Evolutionary conservation across 2,888 invertebrate species (phyloP), one percentile per base, ranked within the genome.

Genomic region (Nasonovia ribisnigri): DNA sequence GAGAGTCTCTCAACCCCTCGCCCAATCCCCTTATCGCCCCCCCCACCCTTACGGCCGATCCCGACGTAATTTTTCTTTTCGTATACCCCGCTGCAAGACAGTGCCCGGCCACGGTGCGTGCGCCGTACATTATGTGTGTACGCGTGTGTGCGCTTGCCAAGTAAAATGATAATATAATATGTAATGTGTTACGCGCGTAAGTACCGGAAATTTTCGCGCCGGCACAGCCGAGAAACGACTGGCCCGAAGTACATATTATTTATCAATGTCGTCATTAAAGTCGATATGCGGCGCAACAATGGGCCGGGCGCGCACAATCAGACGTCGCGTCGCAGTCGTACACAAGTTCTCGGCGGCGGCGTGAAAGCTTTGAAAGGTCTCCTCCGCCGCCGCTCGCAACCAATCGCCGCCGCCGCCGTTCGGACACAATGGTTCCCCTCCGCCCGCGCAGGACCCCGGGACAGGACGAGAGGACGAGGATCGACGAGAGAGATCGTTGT

Each of bases 231-330:
- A 46, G 46, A 42, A 92, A 67, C 67, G 91, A 29, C 36, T 24
- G n/a, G 57, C 36, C 11, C 43, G 42, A 42, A 51, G 77, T 29
- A 84, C n/a, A n/a, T 67, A 92, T 92, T 88, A 92, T 92, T 92
- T 92, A 92, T 92, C 92, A 92, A 92, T 51, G 92, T 92, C 92
- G 92, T 92, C 92, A 42, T 92, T 92, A 88, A 92, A 88, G 46
- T 54, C 84, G 51, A 54, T 54, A 84, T 43, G 91, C 84, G 90
- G 86, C 86, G 91, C 86, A 60, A 92, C 88, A 92, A 92, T 92
- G 92, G 86, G 29, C 77, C 48, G 90, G 24, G 90, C 54, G 84
- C 46, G 67, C 87, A 92, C 92, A 92, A 92, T 77, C 92, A 67
- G 88, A 92, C 91, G 91, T 92, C 91, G 90, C 42, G 90, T 42